These are phyloP conservation scores for Dasysyrphus albostriatus DNA, from an alignment of 2,888 invertebrate species.

Conservation along the genomic window DNA sequence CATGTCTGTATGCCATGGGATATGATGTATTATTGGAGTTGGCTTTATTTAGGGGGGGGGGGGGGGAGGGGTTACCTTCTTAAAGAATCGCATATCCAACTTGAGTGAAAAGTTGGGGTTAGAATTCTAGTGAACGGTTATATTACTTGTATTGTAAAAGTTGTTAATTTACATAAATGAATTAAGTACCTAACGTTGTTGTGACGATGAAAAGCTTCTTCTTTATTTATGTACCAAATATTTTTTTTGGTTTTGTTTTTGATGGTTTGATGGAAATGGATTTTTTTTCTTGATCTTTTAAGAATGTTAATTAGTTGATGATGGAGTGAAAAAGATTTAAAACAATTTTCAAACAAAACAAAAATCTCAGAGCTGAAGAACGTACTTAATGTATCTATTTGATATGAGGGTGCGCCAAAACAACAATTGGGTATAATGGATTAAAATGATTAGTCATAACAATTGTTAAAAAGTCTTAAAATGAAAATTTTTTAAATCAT, in stretches of 20 bases:
- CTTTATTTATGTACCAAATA: conserved; percentile 16
- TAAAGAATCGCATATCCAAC: conserved; percentile 34
- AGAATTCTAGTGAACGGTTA: conserved; percentile 14
- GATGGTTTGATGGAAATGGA: neutral
- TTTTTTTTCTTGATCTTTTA: conserved; percentile 23
- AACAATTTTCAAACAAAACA: neutral
- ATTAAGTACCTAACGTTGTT: conserved; percentile 15
- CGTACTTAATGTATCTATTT: neutral
- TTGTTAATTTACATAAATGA: conserved; percentile 66
- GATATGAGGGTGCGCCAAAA: neutral
- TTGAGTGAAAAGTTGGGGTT: conserved; percentile 17
- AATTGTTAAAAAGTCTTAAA: too few relatives aligned
- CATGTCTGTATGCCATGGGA: conserved; percentile 40
- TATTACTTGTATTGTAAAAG: conserved; percentile 50
- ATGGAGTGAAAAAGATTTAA: neutral
- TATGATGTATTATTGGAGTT: conserved; percentile 72
- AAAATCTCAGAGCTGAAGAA: neutral
- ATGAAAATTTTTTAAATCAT: too few relatives aligned
- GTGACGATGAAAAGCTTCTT: conserved; percentile 3
- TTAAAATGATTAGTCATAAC: too few relatives aligned
- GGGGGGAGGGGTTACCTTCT: neutral
- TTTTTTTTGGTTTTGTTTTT: neutral
- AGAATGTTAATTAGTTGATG: conserved; percentile 33
- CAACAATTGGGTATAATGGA: too few relatives aligned
- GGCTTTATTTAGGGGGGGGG: neutral